These are phyloP conservation scores for Calameuta filiformis DNA, from an alignment of 2,888 invertebrate species.

Conservation along the genomic window DNA sequence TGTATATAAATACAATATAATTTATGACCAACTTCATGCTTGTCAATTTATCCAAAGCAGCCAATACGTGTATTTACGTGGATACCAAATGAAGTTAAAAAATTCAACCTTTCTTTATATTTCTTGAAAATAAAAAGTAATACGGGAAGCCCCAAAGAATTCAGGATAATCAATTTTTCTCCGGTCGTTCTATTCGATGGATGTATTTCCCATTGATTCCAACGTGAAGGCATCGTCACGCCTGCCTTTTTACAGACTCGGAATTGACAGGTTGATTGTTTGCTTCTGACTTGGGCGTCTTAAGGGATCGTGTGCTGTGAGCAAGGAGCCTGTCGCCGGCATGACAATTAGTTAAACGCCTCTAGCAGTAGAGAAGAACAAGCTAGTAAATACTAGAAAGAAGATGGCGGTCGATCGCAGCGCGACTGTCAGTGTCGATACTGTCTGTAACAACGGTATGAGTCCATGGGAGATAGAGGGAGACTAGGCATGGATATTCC, in stretches of 20 bases:
- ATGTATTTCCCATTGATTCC: conserved; percentile 12
- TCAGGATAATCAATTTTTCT: not conserved
- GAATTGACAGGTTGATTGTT: conserved; percentile 49
- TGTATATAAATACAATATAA: not conserved
- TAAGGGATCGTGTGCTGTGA: conserved; percentile 18
- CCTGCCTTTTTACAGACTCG: conserved; percentile 28
- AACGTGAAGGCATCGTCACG: conserved; percentile 24
- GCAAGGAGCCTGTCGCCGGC: conserved; percentile 8
- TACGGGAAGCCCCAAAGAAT: not conserved
- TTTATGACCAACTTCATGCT: not conserved
- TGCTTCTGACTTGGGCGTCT: conserved; percentile 38
- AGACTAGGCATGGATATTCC: not conserved
- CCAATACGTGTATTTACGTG: not conserved
- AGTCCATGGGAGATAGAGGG: not conserved
- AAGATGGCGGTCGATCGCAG: not conserved
- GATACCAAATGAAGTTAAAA: not conserved
- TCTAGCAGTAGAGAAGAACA: not conserved
- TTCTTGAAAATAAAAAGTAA: not conserved
- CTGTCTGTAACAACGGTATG: not conserved
- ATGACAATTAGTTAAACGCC: conserved; percentile 16
- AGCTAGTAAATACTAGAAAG: not conserved
- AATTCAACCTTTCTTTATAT: not conserved
- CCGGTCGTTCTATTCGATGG: conserved; percentile 1
- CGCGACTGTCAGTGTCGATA: too few species aligned
- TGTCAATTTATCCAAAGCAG: not conserved